Evolutionary conservation across 2,113 vertebrate species (phyloP), one percentile per base, ranked within the genome.

Genomic region (Pseudonaja textilis): DNA sequence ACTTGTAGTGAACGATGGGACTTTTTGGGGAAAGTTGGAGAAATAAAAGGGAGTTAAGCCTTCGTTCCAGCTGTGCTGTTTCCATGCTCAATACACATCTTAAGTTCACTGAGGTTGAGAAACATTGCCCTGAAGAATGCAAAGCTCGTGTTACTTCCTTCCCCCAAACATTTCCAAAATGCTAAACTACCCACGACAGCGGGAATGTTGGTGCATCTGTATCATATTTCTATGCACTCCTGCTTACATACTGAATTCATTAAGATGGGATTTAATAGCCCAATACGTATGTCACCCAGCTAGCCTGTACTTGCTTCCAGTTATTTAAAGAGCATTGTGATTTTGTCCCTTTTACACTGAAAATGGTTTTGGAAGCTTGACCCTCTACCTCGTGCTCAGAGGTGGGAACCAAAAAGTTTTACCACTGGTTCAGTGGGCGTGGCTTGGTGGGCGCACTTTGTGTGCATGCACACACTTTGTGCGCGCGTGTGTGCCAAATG

Each of bases 401-500:
- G 47, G 47, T 50, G 8, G 47, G 47, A 50, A 10, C 47, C 47
- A 50, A 50, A 50, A 50, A 50, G 47, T 47, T 47, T 47, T 47
- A 47, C 47, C 47, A 8, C 47, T 47, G 47, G 47, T 50, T 50
- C 47, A 1, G 8, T 50, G 8, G 47, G 8, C 8, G 8, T 50
- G 47, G 47, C 47, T 47, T 47, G 1, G 47, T 47, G 47, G 47
- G 47, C 47, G 6, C 6, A 8, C 47, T 50, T 50, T 50, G 47
- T 0, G 47, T 9, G 8, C 47, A 7, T 50, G 47, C 47, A 50
- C 7, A 9, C 47, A 50, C 47, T 50, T 50, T 50, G 8, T 9
- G 8, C 10, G 47, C 47, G 1, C 1, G 1, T 8, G 8, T 8
- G 8, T 50, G 1, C 7, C 7, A 50, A 50, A 50, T 1, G 1